Conservation (phyloP, 1,140 invertebrate genomes). For the Coenobita brevimanus region DNA sequence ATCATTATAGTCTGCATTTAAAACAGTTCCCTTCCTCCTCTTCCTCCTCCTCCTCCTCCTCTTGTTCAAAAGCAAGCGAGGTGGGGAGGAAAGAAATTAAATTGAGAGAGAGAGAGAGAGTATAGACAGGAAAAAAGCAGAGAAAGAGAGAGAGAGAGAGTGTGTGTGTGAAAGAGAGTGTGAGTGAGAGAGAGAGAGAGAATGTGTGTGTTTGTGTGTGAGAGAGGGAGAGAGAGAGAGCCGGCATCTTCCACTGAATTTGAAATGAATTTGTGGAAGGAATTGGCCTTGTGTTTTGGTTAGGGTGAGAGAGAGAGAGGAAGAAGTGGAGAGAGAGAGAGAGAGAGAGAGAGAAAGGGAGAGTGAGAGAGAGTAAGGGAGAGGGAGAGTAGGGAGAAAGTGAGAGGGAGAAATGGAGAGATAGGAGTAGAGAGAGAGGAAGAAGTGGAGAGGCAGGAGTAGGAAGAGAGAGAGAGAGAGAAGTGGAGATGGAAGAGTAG, state of each 20-base stretch:
- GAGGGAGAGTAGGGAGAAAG: not conserved
- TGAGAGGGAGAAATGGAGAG: not conserved
- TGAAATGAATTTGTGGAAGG: no score
- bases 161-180: slow-evolving; percentile 36
- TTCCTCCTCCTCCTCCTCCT: not conserved
- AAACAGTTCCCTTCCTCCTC: not conserved
- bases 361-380: not conserved
- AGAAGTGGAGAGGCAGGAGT: no score
- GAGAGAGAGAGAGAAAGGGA: slow-evolving; percentile 14
- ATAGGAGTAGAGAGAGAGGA: not conserved
- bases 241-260: no score
- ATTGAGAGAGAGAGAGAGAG: not conserved
- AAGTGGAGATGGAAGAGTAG: not conserved
- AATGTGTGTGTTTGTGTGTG: not conserved
- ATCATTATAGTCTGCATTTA: not conserved
- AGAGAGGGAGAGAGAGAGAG: not conserved
- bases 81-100: not conserved
- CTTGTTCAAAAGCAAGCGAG: not conserved
- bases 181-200: not conserved
- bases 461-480: no score
- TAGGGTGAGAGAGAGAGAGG: not conserved
- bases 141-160: slow-evolving; percentile 38
- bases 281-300: not conserved
- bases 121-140: not conserved
- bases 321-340: not conserved